Percentiles rank a stretch among this genome's conserved stretches.
phyloP scores from a whole-genome alignment of 1,140 invertebrate species.

The Procambarus virginalis region DNA sequence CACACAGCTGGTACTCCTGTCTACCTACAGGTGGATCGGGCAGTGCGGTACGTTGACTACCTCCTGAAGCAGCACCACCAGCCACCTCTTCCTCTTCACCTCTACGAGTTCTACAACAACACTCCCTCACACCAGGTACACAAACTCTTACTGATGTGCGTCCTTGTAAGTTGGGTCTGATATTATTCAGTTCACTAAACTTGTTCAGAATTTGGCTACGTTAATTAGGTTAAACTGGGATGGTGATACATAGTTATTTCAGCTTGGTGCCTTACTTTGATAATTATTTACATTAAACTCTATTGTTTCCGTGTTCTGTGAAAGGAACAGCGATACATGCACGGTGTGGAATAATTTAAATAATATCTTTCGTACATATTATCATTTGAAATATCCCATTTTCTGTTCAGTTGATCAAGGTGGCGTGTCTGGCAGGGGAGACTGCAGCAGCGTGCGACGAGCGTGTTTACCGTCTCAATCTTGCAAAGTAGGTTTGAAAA shows the following conservation, averaged over 20 bases:
- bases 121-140: conserved; percentile 26
- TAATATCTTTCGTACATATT: too few species aligned
- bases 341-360: too few species aligned
- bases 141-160: not conserved
- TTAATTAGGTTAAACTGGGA: too few species aligned
- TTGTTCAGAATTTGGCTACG: too few species aligned
- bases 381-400: not conserved
- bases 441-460: conserved; percentile 14
- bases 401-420: not conserved
- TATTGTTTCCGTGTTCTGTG: too few species aligned
- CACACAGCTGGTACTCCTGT: not conserved
- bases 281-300: too few species aligned
- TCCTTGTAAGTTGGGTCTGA: too few species aligned
- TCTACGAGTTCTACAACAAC: conserved; percentile 71
- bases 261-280: too few species aligned
- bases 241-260: too few species aligned
- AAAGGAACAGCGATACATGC: too few species aligned
- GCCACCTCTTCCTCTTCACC: conserved; percentile 64
- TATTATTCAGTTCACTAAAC: too few species aligned
- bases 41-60: conserved; percentile 68
- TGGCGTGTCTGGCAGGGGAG: conserved; percentile 18
- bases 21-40: conserved; percentile 63
- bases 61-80: conserved; percentile 56
- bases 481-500: not conserved
- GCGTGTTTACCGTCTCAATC: conserved; percentile 27